These are phyloP conservation scores for Hemiscyllium ocellatum DNA, from an alignment of 2,113 vertebrate species.

Conservation along the genomic window DNA sequence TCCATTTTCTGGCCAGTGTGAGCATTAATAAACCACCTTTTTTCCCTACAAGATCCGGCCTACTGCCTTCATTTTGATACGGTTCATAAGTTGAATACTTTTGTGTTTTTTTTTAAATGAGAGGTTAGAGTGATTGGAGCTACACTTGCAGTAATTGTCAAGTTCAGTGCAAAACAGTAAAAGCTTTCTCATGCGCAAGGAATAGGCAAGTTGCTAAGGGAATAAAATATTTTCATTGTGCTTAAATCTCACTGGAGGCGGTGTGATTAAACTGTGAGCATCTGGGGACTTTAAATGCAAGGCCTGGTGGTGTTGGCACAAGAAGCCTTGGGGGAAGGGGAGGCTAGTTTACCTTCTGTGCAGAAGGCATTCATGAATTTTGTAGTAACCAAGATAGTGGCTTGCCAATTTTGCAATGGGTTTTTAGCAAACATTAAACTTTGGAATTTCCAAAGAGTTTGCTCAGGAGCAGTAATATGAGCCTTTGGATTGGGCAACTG, in stretches of 20 bases:
- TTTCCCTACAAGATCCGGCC: neutral
- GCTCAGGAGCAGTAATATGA: neutral
- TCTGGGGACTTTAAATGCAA: neutral
- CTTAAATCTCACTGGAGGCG: neutral
- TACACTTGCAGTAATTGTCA: too few relatives aligned
- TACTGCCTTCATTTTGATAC: neutral
- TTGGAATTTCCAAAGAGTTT: neutral
- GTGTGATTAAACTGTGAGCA: neutral
- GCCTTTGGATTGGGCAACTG: neutral
- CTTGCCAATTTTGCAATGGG: neutral
- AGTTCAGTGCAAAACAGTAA: neutral
- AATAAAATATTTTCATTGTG: neutral
- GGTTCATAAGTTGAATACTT: neutral
- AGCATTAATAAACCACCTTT: neutral
- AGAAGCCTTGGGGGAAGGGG: neutral
- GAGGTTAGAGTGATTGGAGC: neutral
- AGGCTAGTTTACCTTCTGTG: neutral
- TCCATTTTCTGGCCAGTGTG: neutral
- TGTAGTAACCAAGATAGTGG: neutral
- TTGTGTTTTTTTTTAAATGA: neutral
- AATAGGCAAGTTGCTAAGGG: neutral
- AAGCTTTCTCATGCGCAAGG: neutral
- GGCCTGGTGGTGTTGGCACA: neutral
- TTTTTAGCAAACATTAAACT: neutral
- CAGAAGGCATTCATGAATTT: neutral